These are phyloP conservation scores for Linyphia triangularis DNA, from an alignment of 2,888 invertebrate species.

Conservation along the genomic window DNA sequence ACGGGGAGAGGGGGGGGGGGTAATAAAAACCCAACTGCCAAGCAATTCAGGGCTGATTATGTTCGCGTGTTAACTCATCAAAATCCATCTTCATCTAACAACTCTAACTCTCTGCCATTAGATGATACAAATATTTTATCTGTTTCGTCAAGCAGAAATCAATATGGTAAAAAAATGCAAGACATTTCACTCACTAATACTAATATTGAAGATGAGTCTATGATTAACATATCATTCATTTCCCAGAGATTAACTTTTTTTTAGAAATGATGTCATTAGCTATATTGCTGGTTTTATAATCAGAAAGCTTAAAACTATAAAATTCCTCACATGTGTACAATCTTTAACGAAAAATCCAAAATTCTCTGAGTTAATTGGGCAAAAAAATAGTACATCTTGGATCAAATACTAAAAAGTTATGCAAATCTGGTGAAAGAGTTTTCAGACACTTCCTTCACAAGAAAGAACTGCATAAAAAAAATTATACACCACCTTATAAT, in stretches of 20 bases:
- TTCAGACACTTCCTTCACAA: no score
- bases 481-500: no score
- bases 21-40: slow-evolving; percentile 35
- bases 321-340: no score
- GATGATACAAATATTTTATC: slow-evolving; percentile 6
- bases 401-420: no score
- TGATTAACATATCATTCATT: neutral
- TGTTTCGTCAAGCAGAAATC: neutral
- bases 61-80: neutral
- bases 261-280: neutral
- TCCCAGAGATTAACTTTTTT: neutral
- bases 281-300: slow-evolving; percentile 16
- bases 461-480: no score
- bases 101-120: neutral
- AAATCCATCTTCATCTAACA: neutral
- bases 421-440: no score
- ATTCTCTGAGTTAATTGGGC: no score
- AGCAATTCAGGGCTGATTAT: slow-evolving; percentile 50
- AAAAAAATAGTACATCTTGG: no score
- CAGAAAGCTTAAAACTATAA: neutral
- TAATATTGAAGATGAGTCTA: neutral
- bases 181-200: neutral
- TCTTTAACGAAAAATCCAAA: no score
- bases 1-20: no score
- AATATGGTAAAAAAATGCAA: no score